These are phyloP conservation scores for Tolypeutes matacus DNA, from an alignment of 2,797 vertebrate species.

Conservation along the genomic window DNA sequence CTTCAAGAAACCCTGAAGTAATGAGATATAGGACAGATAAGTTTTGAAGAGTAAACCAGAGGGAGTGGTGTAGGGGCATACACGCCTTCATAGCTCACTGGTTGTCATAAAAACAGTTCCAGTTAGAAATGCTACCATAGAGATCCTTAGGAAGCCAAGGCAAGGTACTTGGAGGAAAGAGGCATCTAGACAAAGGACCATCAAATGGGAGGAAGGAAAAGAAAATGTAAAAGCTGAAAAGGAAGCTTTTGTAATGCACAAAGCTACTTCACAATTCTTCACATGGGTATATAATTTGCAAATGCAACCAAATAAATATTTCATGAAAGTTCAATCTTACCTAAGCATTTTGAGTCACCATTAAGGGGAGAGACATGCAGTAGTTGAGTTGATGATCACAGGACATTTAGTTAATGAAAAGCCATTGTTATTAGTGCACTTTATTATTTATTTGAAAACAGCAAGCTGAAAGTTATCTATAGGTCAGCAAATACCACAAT, in stretches of 20 bases:
- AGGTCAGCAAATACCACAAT: conserved; percentile 76
- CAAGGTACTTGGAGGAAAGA: neutral
- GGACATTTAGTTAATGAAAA: conserved; percentile 77
- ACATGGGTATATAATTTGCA: conserved; percentile 64
- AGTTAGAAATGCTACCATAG: neutral
- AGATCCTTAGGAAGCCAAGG: neutral
- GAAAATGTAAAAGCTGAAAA: conserved; percentile 10
- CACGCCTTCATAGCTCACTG: neutral
- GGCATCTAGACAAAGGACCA: neutral
- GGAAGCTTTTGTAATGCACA: neutral
- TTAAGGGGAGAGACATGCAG: conserved; percentile 68
- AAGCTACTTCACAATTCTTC: conserved; percentile 31
- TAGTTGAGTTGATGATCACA: conserved; percentile 36
- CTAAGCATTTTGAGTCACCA: conserved; percentile 72
- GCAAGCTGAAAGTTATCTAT: conserved; percentile 69
- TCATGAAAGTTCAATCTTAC: conserved; percentile 74
- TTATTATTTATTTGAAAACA: conserved; percentile 76
- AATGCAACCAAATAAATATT: conserved; percentile 72
- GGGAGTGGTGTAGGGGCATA: neutral
- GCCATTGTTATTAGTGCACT: conserved; percentile 65
- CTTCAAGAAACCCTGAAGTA: neutral
- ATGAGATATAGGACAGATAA: neutral
- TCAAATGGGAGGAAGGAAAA: neutral
- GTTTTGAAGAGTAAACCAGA: neutral
- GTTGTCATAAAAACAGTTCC: too few relatives aligned